These are phyloP conservation scores for Monoplex corrugatus DNA, from an alignment of 2,888 invertebrate species.

Conservation along the genomic window DNA sequence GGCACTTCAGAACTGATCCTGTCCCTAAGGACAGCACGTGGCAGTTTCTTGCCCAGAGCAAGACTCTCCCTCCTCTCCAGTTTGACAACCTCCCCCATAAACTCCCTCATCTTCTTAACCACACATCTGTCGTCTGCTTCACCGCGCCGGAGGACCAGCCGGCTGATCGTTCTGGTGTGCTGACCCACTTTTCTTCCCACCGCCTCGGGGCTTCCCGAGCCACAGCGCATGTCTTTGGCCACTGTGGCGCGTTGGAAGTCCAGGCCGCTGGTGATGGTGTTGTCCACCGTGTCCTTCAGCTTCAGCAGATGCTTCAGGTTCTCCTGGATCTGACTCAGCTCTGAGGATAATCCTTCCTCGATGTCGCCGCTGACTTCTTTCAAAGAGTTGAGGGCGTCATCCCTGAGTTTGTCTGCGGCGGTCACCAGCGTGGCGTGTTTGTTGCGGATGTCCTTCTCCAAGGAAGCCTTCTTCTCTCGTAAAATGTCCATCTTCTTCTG, in stretches of 20 bases:
- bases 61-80: constrained; percentile 36
- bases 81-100: constrained; percentile 18
- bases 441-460: constrained; percentile 29
- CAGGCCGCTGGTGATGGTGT: not conserved
- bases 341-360: not conserved
- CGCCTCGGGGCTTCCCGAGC: not conserved
- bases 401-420: constrained; percentile 20
- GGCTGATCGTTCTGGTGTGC: not conserved
- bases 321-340: not conserved
- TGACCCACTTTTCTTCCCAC: not conserved
- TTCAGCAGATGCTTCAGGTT: not conserved
- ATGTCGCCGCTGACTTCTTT: not conserved
- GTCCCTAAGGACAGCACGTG: not conserved
- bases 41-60: not conserved
- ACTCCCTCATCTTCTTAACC: not conserved
- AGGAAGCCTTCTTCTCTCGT: not conserved
- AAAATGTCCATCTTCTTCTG: not conserved
- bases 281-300: not conserved
- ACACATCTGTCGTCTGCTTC: not conserved
- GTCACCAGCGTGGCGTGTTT: constrained; percentile 24
- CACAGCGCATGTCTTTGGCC: constrained; percentile 8
- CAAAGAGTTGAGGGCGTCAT: not conserved
- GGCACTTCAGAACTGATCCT: not conserved
- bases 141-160: constrained; percentile 20
- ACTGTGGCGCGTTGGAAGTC: not conserved